phyloP scores from a whole-genome alignment of 2,797 vertebrate species.

The Argyrosomus regius region DNA sequence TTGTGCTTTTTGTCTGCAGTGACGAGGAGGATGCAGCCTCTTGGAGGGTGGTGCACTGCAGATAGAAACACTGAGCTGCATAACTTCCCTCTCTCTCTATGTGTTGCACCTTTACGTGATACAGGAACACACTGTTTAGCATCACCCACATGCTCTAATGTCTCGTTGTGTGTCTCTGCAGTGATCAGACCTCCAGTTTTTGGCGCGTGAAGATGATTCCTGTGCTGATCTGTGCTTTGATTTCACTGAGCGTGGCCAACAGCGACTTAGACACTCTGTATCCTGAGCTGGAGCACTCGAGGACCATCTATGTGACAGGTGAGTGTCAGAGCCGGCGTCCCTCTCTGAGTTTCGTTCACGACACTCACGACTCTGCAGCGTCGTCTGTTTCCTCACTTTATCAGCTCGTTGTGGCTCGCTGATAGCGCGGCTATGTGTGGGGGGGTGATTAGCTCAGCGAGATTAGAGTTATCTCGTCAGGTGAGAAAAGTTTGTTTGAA shows the following conservation, averaged over 20 bases:
- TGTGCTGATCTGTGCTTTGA: constrained; percentile 89
- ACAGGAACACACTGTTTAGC: background rate
- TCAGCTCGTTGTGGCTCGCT: constrained; percentile 43
- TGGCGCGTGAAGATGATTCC: constrained; percentile 88
- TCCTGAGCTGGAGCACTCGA: constrained; percentile 86
- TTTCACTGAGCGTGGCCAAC: constrained; percentile 89
- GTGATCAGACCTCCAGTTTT: constrained; percentile 85
- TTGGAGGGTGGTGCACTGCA: constrained; percentile 59
- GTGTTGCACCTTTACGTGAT: background rate
- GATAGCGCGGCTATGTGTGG: constrained; percentile 64
- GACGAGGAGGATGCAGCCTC: background rate
- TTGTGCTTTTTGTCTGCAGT: background rate
- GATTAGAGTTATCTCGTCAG: constrained; percentile 50
- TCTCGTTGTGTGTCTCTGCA: constrained; percentile 76
- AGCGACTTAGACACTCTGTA: constrained; percentile 82
- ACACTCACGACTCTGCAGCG: constrained; percentile 54
- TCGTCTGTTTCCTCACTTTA: constrained; percentile 46
- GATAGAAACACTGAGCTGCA: constrained; percentile 40
- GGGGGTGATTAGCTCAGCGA: constrained; percentile 34
- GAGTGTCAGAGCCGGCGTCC: constrained; percentile 50
- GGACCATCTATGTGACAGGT: constrained; percentile 94
- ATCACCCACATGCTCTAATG: background rate
- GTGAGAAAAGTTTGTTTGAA: constrained; percentile 24
- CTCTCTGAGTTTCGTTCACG: constrained; percentile 52
- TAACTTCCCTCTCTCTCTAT: background rate